Base-by-base conservation (phyloP, 37 sponge, comb jelly and placozoan species). In the Trichoplax adhaerens region DNA sequence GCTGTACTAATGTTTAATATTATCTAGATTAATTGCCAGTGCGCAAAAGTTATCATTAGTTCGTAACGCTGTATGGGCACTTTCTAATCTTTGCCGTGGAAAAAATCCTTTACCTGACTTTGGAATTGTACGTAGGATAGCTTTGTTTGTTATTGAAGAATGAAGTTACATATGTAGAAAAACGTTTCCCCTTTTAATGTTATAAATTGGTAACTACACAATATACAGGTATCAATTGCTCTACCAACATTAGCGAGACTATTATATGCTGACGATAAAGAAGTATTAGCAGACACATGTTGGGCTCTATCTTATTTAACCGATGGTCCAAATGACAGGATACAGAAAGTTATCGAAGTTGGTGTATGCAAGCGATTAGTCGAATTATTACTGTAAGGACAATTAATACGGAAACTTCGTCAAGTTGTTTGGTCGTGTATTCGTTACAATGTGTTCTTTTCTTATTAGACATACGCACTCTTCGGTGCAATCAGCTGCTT, bases 51-150 rank as follows among this genome's bases (percentile, higher is more conserved):
- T 81, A 8, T 74, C 83, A 1, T 71, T 81, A 58, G 50, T 56
- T 46, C 63, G 74, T 57, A 84, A 84, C 56, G 77, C 69, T 3
- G 70, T 73, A 3, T 84, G 85, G 85, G 68, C 85, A 51, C 72
- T 84, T 50, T 84, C 85, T 1, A 84, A 84, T 70, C 69, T 84
- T 29, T 84, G 85, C 75, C 74, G 85, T 52, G 65, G 68, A 55
- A 84, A 84, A 70, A 82, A 84, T 56, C 85, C 85, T 50, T 58
- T 69, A 0, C 81, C 77, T 51, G 68, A 76, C 57, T 70, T 84
- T 52, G 69, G 64, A 4, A 59, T 62, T 63, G 85, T 84, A 73
- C 5, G 59, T 70, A 70, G 29, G 29, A 29, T 29, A 29, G 29
- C 29, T 29, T 29, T 29, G 29, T 0, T 29, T 29, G 29, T 29